Evolutionary conservation across 2,797 vertebrate genomes (phyloP).

Genomic region (Moxostoma hubbsi): DNA sequence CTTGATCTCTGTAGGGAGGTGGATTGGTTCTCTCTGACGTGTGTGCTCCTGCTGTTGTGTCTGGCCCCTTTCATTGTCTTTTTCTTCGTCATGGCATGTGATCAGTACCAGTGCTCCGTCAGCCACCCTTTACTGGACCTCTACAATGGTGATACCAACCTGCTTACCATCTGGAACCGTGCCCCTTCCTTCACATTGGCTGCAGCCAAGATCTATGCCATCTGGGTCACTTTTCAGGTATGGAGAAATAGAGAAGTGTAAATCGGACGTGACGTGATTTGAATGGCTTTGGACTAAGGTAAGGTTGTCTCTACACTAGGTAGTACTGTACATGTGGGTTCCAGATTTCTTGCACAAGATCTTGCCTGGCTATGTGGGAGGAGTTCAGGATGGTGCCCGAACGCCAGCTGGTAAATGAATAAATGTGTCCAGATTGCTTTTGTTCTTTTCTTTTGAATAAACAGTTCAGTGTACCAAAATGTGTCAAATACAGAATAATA

Average conservation of each 20-base stretch:
- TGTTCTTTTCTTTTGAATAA: no score
- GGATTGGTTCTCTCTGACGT: constrained; percentile 90
- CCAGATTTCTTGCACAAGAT: constrained; percentile 90
- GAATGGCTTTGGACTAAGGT: neutral
- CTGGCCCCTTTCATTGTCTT: constrained; percentile 91
- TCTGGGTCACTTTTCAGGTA: constrained; percentile 95
- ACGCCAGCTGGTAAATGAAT: constrained; percentile 87
- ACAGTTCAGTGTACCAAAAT: no score
- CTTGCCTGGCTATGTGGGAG: constrained; percentile 88
- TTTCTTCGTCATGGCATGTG: constrained; percentile 93
- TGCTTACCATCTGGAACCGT: constrained; percentile 86
- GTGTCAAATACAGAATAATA: no score
- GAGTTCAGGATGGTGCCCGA: constrained; percentile 89
- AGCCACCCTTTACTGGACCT: constrained; percentile 80
- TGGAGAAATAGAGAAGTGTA: neutral
- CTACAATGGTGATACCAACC: constrained; percentile 69
- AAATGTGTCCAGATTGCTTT: neutral
- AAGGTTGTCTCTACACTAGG: constrained; percentile 67
- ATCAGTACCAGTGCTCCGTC: constrained; percentile 92
- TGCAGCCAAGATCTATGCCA: constrained; percentile 83
- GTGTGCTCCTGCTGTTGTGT: constrained; percentile 84
- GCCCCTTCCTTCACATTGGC: constrained; percentile 79
- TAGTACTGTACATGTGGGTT: constrained; percentile 82
- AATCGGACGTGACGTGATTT: neutral
- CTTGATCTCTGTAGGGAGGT: constrained; percentile 82